Evolutionary conservation across 2,888 invertebrate species (phyloP).

Genomic region (Sturmia bella): DNA sequence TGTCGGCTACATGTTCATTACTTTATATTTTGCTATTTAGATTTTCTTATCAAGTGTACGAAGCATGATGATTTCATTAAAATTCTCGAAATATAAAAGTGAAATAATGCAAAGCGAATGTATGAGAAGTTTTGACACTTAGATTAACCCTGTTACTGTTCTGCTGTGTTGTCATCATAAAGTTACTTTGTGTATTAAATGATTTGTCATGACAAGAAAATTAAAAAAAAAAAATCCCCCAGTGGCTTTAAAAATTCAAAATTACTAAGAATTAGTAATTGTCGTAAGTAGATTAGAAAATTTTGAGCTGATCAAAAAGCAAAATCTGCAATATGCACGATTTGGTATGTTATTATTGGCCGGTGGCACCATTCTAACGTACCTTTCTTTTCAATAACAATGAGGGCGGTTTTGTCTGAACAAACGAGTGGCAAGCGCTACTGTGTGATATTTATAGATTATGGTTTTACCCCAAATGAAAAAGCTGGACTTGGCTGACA

Average conservation of each 20-base stretch:
- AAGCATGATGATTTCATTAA: constrained; percentile 51
- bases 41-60: constrained; percentile 22
- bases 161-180: constrained; percentile 43
- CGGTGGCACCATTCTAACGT: too few species aligned
- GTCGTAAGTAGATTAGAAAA: too few species aligned
- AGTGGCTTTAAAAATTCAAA: background rate
- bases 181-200: constrained; percentile 31
- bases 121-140: constrained; percentile 55
- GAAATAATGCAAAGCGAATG: background rate
- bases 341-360: too few species aligned
- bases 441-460: too few species aligned
- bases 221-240: background rate
- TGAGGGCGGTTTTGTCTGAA: too few species aligned
- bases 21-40: constrained; percentile 8
- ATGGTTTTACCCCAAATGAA: too few species aligned
- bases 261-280: background rate
- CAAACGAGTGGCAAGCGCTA: too few species aligned
- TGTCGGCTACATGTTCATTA: constrained; percentile 11
- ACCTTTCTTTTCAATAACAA: too few species aligned
- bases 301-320: too few species aligned
- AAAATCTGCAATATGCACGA: too few species aligned
- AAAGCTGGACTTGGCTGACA: too few species aligned
- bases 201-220: constrained; percentile 36
- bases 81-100: constrained; percentile 4
- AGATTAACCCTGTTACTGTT: constrained; percentile 44